These are phyloP conservation scores for Microtus pennsylvanicus DNA, from an alignment of 2,113 vertebrate genomes.

Conservation along the genomic window DNA sequence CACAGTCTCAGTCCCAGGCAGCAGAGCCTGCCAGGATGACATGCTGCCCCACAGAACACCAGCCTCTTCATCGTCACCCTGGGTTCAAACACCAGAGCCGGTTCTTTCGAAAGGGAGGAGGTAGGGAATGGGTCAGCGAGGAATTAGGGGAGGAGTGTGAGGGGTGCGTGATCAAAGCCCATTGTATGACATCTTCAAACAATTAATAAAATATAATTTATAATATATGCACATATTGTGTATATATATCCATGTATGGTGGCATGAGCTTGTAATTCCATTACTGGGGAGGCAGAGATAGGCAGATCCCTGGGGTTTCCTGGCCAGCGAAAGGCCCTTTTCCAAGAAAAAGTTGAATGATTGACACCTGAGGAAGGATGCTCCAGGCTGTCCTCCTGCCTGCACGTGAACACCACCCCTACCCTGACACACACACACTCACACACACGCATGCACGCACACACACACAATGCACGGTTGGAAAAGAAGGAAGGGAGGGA, in stretches of 20 bases:
- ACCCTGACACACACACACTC: background rate
- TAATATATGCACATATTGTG: background rate
- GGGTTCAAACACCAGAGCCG: background rate
- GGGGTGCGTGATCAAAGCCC: background rate
- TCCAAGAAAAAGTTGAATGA: background rate
- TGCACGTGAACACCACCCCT: background rate
- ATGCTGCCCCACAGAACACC: background rate
- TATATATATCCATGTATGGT: background rate
- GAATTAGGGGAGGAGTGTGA: background rate
- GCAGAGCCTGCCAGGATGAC: background rate
- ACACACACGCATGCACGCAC: background rate
- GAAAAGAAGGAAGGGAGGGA: background rate
- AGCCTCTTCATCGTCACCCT: background rate
- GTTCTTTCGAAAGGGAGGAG: background rate
- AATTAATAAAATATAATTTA: background rate
- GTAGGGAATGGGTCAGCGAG: background rate
- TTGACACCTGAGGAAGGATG: background rate
- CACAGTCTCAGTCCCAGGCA: background rate
- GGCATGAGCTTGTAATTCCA: background rate
- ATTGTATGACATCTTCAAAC: background rate
- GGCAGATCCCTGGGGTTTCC: no score
- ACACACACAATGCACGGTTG: background rate
- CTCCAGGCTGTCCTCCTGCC: background rate
- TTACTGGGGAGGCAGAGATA: no score
- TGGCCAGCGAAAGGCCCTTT: background rate